phyloP scores from a whole-genome alignment of 2,113 vertebrate species.

The Lepisosteus oculatus region DNA sequence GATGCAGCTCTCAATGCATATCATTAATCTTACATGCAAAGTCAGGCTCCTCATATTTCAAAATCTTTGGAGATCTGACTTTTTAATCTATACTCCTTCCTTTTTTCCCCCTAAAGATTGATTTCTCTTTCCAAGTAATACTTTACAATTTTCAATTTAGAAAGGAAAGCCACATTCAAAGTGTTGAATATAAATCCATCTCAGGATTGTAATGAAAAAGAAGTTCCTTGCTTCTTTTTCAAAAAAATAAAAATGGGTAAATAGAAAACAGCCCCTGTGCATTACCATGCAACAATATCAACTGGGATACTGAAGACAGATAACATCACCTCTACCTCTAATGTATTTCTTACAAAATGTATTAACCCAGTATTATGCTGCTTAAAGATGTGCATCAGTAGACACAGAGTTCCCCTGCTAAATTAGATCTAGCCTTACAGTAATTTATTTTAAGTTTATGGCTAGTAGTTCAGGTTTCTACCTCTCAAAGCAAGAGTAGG shows the following conservation, averaged over 20 bases:
- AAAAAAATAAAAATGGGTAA: slow-evolving; percentile 52
- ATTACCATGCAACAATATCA: slow-evolving; percentile 19
- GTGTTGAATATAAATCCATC: slow-evolving; percentile 43
- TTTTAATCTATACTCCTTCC: slow-evolving; percentile 72
- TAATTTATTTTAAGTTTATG: too few relatives aligned
- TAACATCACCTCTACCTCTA: slow-evolving; percentile 7
- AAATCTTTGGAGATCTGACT: slow-evolving; percentile 54
- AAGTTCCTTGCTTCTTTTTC: slow-evolving; percentile 14
- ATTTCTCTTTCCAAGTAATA: slow-evolving; percentile 72
- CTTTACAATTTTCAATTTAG: slow-evolving; percentile 72
- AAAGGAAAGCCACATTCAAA: slow-evolving; percentile 48
- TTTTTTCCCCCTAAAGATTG: slow-evolving; percentile 57
- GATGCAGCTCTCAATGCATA: slow-evolving; percentile 38
- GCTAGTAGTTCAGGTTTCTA: too few relatives aligned
- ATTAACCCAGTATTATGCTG: neutral
- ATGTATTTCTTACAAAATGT: neutral
- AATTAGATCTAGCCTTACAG: too few relatives aligned
- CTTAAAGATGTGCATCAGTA: too few relatives aligned
- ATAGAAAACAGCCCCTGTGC: slow-evolving; percentile 50
- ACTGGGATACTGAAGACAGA: slow-evolving; percentile 28
- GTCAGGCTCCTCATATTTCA: slow-evolving; percentile 63
- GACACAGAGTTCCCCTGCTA: too few relatives aligned
- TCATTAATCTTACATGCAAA: slow-evolving; percentile 73
- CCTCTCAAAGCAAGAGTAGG: too few relatives aligned
- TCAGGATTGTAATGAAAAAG: slow-evolving; percentile 36